Conservation (phyloP, 1,140 invertebrate genomes). For the Lasaia peninsularis region DNA sequence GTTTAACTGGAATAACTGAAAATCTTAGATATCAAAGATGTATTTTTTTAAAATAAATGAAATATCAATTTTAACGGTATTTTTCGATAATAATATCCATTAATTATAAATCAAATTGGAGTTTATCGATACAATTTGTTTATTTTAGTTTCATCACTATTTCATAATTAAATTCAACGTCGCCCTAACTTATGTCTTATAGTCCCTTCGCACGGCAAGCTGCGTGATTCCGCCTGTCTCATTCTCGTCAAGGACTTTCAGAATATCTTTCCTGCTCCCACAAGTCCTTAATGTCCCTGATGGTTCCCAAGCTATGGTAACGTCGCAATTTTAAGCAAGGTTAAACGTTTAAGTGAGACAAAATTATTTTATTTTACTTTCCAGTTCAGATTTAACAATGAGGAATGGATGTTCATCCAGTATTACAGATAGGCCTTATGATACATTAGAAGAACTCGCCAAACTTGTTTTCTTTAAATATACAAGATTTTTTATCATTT, state of each 20-base stretch:
- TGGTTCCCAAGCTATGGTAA: background rate
- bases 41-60: too few relatives aligned
- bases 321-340: background rate
- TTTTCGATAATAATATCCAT: too few relatives aligned
- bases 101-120: too few relatives aligned
- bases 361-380: background rate
- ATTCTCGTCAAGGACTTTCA: background rate
- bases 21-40: too few relatives aligned
- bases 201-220: slow-evolving; percentile 20
- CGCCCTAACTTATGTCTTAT: slow-evolving; percentile 11
- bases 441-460: too few relatives aligned
- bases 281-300: slow-evolving; percentile 2
- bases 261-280: slow-evolving; percentile 9
- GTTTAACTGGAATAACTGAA: too few relatives aligned
- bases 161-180: slow-evolving; percentile 15
- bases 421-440: background rate
- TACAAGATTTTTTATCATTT: too few relatives aligned
- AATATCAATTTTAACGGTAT: too few relatives aligned
- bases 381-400: background rate
- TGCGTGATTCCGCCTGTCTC: slow-evolving; percentile 15
- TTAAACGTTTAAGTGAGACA: background rate
- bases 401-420: background rate
- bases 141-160: background rate
- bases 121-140: background rate
- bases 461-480: too few relatives aligned